phyloP scores from a whole-genome alignment of 2,113 vertebrate genomes.

The Pteruthius melanotis region DNA sequence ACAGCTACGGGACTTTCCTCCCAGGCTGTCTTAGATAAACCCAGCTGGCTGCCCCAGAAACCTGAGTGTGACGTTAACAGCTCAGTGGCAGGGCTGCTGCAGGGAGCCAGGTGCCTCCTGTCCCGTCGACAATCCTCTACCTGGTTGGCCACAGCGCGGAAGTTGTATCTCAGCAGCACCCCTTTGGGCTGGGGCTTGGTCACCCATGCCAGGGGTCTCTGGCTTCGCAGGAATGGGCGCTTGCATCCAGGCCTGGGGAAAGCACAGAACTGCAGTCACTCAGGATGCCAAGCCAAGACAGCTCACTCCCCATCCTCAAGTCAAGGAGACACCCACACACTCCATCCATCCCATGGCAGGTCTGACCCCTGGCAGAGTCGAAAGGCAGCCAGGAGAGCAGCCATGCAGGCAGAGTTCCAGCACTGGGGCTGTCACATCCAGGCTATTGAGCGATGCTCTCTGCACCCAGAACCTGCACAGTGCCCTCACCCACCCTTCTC shows the following conservation, averaged over 20 bases:
- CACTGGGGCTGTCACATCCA: not conserved
- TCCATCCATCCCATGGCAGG: rapidly evolving
- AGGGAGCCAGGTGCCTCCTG: not conserved
- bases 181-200: conserved; percentile 58
- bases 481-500: not conserved
- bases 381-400: not conserved
- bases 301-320: not conserved
- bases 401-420: not conserved
- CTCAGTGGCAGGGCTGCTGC: not conserved
- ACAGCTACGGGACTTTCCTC: not conserved
- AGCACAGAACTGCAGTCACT: not conserved
- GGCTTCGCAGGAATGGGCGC: conserved; percentile 25
- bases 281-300: not conserved
- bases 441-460: not conserved
- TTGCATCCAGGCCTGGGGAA: conserved; percentile 34
- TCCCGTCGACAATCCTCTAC: conserved; percentile 44
- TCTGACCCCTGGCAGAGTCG: not conserved
- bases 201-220: not conserved
- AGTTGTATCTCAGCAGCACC: conserved; percentile 73
- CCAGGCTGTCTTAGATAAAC: not conserved
- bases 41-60: not conserved
- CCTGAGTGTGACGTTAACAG: not conserved
- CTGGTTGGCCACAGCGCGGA: conserved; percentile 73
- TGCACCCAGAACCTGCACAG: not conserved
- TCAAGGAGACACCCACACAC: not conserved